phyloP scores from a whole-genome alignment of 2,797 vertebrate genomes.

The Lindbergichthys nudifrons region DNA sequence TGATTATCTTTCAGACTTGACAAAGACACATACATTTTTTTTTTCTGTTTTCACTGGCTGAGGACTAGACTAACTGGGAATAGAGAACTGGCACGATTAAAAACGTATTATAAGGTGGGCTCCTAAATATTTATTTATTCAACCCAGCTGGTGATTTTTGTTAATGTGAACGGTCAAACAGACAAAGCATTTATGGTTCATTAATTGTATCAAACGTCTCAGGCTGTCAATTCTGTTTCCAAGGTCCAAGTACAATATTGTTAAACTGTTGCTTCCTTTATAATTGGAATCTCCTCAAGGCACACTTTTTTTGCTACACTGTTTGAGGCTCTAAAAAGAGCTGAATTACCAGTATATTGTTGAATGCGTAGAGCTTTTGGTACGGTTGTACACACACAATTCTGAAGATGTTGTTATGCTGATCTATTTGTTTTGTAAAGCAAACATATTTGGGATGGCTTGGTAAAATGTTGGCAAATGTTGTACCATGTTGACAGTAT shows the following conservation, averaged over 20 bases:
- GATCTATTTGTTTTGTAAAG: no score
- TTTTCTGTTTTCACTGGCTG: background rate
- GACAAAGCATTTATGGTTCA: no score
- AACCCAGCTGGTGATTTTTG: background rate
- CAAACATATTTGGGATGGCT: no score
- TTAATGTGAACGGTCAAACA: background rate
- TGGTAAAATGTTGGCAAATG: no score
- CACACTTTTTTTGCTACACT: background rate
- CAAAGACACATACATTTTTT: no score
- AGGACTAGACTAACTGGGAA: background rate
- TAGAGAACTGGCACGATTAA: background rate
- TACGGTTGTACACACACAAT: background rate
- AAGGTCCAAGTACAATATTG: background rate
- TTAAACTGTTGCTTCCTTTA: background rate
- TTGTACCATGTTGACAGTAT: no score
- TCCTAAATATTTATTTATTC: background rate
- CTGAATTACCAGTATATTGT: background rate
- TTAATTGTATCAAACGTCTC: no score
- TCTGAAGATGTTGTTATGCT: no score
- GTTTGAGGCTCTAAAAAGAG: background rate
- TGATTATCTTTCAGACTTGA: background rate
- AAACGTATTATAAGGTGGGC: background rate
- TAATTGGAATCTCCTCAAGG: background rate
- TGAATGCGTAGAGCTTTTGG: background rate
- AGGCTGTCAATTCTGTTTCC: background rate